Base-by-base conservation (phyloP, 2,797 vertebrate genomes). In the Acropternis orthonyx region DNA sequence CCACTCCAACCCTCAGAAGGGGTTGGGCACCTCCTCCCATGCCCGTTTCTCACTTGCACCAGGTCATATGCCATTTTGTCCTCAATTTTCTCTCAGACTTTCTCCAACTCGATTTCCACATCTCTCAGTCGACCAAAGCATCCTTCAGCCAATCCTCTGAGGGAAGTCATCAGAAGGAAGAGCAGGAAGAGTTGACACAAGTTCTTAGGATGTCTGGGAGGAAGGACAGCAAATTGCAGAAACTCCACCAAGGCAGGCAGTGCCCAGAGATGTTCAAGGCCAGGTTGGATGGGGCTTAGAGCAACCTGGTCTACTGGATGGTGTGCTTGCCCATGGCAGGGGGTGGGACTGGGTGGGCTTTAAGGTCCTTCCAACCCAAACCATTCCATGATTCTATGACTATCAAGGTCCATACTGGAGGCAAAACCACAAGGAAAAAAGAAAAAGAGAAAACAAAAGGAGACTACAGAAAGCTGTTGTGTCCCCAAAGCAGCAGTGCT, bases 281-380 rank as follows among this genome's bases (percentile, higher is more conserved):
- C 65, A 63, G n/a, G 20, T 0, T 44, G 36, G 32, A 36, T 0
- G 0, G 32, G 11, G 12, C 36, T 43, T 21, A 44, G 24, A 65
- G n/a, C n/a, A 44, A 7, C 37, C 37, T 39, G n/a, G 9, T 2
- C 10, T 21, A 3, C 27, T 11, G 43, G 6, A 43, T 3, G 3
- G 4, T n/a, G 32, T 49, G 32, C 63, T 23, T 82, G 32, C 11
- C 49, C 36, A 34, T 30, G 28, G 20, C 23, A 89, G 27, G 36
- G 14, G 8, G 5, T n/a, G 13, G 23, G 37, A 56, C 24, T 37
- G 43, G 17, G 27, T 71, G 24, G 49, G 43, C 17, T 89, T 39
- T 51, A 58, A 44, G 20, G 14, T 7, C 56, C n/a, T 51, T 51
- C 49, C 58, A 55, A 46, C 13, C 3, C 51, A 71, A 65, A 58